These are phyloP conservation scores for Nycteola revayana DNA, from an alignment of 2,888 invertebrate genomes.

Conservation along the genomic window DNA sequence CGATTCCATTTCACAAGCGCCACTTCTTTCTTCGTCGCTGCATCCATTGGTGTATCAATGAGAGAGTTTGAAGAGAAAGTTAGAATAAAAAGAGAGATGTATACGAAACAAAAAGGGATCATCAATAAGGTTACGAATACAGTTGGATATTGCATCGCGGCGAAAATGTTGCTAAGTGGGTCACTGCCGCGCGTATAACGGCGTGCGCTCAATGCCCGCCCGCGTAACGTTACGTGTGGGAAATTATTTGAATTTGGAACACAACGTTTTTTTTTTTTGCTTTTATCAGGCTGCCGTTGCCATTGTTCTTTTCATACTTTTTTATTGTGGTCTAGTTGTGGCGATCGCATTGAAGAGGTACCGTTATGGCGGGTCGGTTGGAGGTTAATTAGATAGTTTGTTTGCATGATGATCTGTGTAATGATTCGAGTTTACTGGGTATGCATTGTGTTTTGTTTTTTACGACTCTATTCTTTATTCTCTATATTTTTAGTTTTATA, in stretches of 20 bases:
- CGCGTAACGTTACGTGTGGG: conserved; percentile 82
- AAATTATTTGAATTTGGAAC: conserved; percentile 82
- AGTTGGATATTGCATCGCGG: conserved; percentile 48
- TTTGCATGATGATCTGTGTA: no score
- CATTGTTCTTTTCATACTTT: conserved; percentile 67
- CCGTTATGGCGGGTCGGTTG: conserved; percentile 38
- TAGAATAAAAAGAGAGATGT: conserved; percentile 30
- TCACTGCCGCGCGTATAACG: conserved; percentile 80
- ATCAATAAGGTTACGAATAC: conserved; percentile 66
- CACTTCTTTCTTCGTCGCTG: conserved; percentile 12
- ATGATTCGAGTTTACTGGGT: no score
- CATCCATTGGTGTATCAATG: conserved; percentile 37
- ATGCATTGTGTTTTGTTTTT: no score
- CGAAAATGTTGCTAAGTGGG: conserved; percentile 68
- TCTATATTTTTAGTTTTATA: no score
- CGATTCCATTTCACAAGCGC: conserved; percentile 16
- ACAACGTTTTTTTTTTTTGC: conserved; percentile 59
- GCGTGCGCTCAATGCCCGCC: conserved; percentile 75
- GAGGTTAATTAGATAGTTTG: conserved; percentile 26
- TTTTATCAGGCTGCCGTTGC: conserved; percentile 63
- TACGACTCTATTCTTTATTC: no score
- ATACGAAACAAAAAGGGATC: conserved; percentile 14
- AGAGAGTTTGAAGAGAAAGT: conserved; percentile 25
- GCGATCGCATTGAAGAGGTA: conserved; percentile 35
- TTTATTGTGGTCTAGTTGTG: conserved; percentile 64